Conservation (phyloP, 2,888 invertebrate genomes). For the Lymantria dispar region DNA sequence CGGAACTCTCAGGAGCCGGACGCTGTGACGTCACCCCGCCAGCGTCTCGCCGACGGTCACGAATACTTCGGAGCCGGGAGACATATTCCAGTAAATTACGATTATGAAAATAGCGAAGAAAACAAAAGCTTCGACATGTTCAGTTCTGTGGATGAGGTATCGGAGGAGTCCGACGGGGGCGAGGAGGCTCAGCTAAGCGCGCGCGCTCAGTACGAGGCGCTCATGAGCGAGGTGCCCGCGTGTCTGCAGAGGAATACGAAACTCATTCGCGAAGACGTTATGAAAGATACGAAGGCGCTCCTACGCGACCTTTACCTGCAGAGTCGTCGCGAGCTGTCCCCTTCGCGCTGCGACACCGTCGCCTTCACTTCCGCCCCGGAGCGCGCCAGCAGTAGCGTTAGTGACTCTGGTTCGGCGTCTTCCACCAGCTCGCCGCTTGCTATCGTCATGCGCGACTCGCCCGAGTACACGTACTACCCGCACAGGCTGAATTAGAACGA, state of each 20-base stretch:
- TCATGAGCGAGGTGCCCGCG: conserved; percentile 49
- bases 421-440: background rate
- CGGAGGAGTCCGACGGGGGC: conserved; percentile 18
- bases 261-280: conserved; percentile 40
- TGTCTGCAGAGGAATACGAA: conserved; percentile 42
- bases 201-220: conserved; percentile 47
- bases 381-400: too few relatives aligned
- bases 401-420: background rate
- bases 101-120: conserved; percentile 3
- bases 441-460: conserved; percentile 43
- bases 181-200: conserved; percentile 19
- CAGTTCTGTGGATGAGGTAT: conserved; percentile 27
- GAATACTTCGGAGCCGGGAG: background rate
- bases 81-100: conserved; percentile 1
- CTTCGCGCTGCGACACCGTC: too few relatives aligned
- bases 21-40: background rate
- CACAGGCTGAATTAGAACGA: conserved; percentile 52
- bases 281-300: conserved; percentile 37
- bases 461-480: conserved; percentile 62
- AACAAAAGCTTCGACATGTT: conserved; percentile 24
- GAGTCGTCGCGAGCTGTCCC: conserved; percentile 13
- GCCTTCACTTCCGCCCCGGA: too few relatives aligned
- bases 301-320: conserved; percentile 42
- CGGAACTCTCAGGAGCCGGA: conserved; percentile 15
- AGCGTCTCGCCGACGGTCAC: background rate